Percentiles rank a stretch among this genome's conserved stretches.
phyloP scores from a whole-genome alignment of 2,888 invertebrate species.

The Boloria euphrosyne region DNA sequence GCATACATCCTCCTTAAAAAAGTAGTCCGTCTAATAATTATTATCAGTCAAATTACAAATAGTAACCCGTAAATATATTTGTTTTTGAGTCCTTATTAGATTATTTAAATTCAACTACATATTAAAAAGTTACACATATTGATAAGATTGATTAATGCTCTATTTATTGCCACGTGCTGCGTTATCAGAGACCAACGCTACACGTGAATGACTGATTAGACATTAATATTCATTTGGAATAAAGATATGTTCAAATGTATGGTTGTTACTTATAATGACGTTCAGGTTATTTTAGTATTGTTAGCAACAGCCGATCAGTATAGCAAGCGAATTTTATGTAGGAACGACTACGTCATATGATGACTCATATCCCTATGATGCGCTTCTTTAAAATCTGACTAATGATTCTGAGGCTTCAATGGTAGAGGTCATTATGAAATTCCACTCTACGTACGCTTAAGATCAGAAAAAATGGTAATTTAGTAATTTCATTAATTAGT shows the following conservation, averaged over 20 bases:
- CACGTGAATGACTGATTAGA: conserved; percentile 26
- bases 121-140: not conserved
- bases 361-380: too few relatives aligned
- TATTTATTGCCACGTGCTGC: conserved; percentile 23
- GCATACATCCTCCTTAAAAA: too few relatives aligned
- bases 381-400: too few relatives aligned
- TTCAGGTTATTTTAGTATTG: not conserved
- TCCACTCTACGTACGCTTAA: too few relatives aligned
- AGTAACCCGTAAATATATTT: not conserved
- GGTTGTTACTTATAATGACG: not conserved
- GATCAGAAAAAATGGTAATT: too few relatives aligned
- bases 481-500: too few relatives aligned
- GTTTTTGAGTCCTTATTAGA: not conserved
- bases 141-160: conserved; percentile 15
- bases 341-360: too few relatives aligned
- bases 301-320: too few relatives aligned
- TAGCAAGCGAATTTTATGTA: too few relatives aligned
- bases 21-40: too few relatives aligned
- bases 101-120: not conserved
- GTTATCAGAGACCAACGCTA: conserved; percentile 20
- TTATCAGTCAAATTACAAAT: not conserved
- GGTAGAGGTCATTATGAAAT: too few relatives aligned
- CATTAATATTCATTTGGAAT: conserved; percentile 10
- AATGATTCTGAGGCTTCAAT: too few relatives aligned
- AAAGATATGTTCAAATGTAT: conserved; percentile 8